These are phyloP conservation scores for Acipenser transmontanus DNA, from an alignment of 2,797 vertebrate genomes.

Conservation along the genomic window DNA sequence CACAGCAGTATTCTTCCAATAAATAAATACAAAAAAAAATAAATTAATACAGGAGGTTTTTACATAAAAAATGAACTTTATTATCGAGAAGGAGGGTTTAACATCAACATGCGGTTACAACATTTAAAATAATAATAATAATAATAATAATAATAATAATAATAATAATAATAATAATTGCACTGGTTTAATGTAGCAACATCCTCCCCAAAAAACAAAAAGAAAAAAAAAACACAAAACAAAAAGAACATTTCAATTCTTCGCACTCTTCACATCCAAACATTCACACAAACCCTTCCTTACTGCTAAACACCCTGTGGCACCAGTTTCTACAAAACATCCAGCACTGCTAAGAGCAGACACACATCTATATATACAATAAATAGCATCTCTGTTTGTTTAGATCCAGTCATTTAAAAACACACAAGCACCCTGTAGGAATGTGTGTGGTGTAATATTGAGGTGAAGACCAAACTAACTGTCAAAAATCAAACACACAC, in stretches of 20 bases:
- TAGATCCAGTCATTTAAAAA: conserved; percentile 29
- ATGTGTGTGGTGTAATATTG: conserved; percentile 3
- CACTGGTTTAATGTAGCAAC: conserved; percentile 60
- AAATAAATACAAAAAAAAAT: no score
- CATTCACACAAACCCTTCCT: conserved; percentile 16
- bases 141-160: conserved; percentile 71
- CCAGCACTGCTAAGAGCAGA: conserved; percentile 22
- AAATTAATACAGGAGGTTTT: background rate
- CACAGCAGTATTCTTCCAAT: no score
- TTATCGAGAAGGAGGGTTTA: conserved; percentile 69
- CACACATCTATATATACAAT: conserved; percentile 45
- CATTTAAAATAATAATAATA: conserved; percentile 69
- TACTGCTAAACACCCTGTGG: conserved; percentile 13
- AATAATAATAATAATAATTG: conserved; percentile 76
- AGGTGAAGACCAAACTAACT: no score
- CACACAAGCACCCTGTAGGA: conserved; percentile 4
- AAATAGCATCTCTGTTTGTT: conserved; percentile 41
- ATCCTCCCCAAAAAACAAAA: conserved; percentile 16
- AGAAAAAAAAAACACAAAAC: conserved; percentile 23
- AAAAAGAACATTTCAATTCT: conserved; percentile 12
- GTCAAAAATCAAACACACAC: background rate
- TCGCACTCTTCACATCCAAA: conserved; percentile 7
- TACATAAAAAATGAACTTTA: conserved; percentile 60
- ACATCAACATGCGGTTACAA: conserved; percentile 83
- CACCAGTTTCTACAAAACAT: conserved; percentile 21